Conservation (phyloP, 1,140 invertebrate genomes). For the Drosophila ohnishii region DNA sequence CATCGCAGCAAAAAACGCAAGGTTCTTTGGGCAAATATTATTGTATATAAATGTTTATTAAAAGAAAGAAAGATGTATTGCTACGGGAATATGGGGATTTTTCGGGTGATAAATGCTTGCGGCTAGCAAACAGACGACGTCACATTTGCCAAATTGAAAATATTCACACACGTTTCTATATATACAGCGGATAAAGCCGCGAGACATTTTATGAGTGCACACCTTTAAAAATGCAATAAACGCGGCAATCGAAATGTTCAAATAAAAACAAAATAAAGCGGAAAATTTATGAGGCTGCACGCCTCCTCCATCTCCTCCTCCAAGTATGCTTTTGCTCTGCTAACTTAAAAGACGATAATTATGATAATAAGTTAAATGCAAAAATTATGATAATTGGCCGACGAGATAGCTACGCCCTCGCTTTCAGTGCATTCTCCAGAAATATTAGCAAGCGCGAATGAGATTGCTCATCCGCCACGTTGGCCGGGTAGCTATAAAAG, state of each 20-base stretch:
- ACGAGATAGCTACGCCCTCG: slow-evolving; percentile 29
- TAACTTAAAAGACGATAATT: slow-evolving; percentile 58
- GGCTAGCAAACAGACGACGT: slow-evolving; percentile 46
- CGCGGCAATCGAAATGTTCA: slow-evolving; percentile 11
- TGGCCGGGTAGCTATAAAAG: slow-evolving; percentile 31
- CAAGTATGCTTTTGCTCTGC: slow-evolving; percentile 10
- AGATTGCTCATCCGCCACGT: slow-evolving; percentile 69
- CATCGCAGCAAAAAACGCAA: slow-evolving; percentile 64
- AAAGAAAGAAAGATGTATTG: slow-evolving; percentile 14
- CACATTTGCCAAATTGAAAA: slow-evolving; percentile 52
- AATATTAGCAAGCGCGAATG: slow-evolving; percentile 31
- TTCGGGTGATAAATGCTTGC: slow-evolving; percentile 33
- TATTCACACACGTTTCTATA: slow-evolving; percentile 23
- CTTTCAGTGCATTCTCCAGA: slow-evolving; percentile 13
- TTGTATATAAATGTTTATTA: slow-evolving; percentile 61
- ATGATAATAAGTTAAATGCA: slow-evolving; percentile 69
- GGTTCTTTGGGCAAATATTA: slow-evolving; percentile 62
- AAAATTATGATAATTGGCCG: slow-evolving; percentile 76
- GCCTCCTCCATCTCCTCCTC: not conserved
- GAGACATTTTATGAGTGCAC: slow-evolving; percentile 16
- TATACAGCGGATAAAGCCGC: slow-evolving; percentile 4
- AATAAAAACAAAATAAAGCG: slow-evolving; percentile 13
- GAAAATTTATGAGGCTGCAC: slow-evolving; percentile 36
- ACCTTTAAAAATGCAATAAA: slow-evolving; percentile 50
- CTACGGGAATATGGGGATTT: slow-evolving; percentile 7